Conservation (phyloP, 2,113 vertebrate genomes). For the Notiomystis cincta region DNA sequence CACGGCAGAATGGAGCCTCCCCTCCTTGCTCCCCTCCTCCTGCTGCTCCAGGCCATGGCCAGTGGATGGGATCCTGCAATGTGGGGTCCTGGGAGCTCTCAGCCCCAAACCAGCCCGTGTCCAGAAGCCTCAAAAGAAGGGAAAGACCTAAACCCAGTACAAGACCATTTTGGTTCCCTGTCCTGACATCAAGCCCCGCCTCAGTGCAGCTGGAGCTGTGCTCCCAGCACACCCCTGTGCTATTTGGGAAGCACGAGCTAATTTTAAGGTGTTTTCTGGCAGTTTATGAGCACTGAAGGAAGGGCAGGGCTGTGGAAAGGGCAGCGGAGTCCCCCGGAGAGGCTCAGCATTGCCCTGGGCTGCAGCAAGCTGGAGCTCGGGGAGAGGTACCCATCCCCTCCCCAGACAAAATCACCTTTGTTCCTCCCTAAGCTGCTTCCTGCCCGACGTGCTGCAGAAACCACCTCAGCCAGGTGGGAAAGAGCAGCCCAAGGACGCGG, state of each 20-base stretch:
- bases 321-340: background rate
- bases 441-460: background rate
- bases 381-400: background rate
- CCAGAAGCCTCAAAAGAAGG: background rate
- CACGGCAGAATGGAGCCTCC: background rate
- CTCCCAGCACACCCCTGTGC: background rate
- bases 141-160: fast-evolving
- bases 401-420: slow-evolving; percentile 49
- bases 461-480: background rate
- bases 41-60: background rate
- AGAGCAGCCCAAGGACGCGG: slow-evolving; percentile 39
- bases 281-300: background rate
- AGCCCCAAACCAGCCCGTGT: fast-evolving
- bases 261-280: background rate
- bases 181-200: fast-evolving
- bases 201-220: background rate
- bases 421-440: slow-evolving; percentile 23
- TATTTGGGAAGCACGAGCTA: background rate
- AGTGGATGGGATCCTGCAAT: fast-evolving
- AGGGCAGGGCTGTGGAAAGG: background rate
- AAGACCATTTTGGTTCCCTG: background rate
- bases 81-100: background rate
- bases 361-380: background rate
- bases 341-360: background rate
- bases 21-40: background rate